phyloP scores from a whole-genome alignment of 2,797 vertebrate species.

The Arrhamphus sclerolepis region DNA sequence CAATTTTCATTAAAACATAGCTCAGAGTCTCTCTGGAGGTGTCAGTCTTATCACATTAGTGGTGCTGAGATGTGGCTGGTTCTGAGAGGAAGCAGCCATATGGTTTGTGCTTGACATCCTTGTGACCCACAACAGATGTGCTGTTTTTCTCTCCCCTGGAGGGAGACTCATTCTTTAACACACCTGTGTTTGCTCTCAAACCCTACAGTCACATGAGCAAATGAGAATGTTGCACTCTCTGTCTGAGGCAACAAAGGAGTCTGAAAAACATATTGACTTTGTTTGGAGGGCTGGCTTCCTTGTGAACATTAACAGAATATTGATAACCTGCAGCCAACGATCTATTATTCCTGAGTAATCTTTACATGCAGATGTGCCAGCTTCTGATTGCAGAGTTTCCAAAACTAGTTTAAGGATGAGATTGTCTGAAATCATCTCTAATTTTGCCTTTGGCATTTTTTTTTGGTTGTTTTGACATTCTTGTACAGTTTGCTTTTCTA shows the following conservation, averaged over 20 bases:
- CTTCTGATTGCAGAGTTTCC: conserved; percentile 1
- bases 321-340: conserved; percentile 6
- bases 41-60: conserved; percentile 75
- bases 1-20: conserved; percentile 78
- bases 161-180: conserved; percentile 51
- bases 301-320: conserved; percentile 10
- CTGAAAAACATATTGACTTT: conserved; percentile 39
- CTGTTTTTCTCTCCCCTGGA: conserved; percentile 57
- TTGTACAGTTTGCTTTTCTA: not conserved
- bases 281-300: conserved; percentile 22
- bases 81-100: conserved; percentile 66
- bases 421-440: not conserved
- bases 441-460: not conserved
- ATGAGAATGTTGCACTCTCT: conserved; percentile 38
- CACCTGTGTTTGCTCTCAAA: conserved; percentile 67
- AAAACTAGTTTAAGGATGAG: not conserved
- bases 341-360: conserved; percentile 10
- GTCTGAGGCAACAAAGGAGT: conserved; percentile 43
- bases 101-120: conserved; percentile 71
- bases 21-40: conserved; percentile 72
- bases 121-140: conserved; percentile 78
- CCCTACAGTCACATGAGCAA: conserved; percentile 53
- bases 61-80: conserved; percentile 68
- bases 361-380: conserved; percentile 8
- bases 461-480: not conserved